Conservation (phyloP, 2,113 vertebrate genomes). For the Sterrhoptilus dennistouni region DNA sequence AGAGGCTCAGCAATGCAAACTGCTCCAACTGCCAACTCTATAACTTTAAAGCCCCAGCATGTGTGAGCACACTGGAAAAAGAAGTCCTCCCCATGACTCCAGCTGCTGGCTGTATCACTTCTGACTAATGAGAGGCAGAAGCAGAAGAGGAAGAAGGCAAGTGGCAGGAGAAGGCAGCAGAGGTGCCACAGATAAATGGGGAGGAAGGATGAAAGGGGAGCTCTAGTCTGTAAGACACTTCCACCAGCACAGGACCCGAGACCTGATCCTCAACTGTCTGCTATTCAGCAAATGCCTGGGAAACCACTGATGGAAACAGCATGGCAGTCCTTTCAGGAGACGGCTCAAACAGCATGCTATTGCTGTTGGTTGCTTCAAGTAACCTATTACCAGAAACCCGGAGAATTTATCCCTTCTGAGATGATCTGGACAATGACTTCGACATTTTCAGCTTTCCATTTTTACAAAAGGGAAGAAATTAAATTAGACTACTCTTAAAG, state of each 20-base stretch:
- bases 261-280: not conserved
- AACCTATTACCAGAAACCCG: not conserved
- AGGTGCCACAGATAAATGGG: not conserved
- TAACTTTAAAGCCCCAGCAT: not conserved
- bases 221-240: not conserved
- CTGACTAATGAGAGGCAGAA: slow-evolving; percentile 36
- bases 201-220: not conserved
- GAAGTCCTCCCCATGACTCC: not conserved
- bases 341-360: not conserved
- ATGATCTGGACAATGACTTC: not conserved
- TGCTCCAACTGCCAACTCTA: not conserved
- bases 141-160: slow-evolving; percentile 8
- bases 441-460: not conserved
- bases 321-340: not conserved
- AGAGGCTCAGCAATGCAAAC: not conserved
- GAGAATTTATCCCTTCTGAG: not conserved
- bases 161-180: not conserved
- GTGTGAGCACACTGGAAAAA: not conserved
- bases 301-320: not conserved
- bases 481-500: not conserved
- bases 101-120: not conserved
- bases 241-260: not conserved
- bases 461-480: not conserved
- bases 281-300: not conserved
- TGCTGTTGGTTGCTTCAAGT: not conserved